Evolutionary conservation across 2,113 vertebrate genomes (phyloP).

Genomic region (Oriolus oriolus): DNA sequence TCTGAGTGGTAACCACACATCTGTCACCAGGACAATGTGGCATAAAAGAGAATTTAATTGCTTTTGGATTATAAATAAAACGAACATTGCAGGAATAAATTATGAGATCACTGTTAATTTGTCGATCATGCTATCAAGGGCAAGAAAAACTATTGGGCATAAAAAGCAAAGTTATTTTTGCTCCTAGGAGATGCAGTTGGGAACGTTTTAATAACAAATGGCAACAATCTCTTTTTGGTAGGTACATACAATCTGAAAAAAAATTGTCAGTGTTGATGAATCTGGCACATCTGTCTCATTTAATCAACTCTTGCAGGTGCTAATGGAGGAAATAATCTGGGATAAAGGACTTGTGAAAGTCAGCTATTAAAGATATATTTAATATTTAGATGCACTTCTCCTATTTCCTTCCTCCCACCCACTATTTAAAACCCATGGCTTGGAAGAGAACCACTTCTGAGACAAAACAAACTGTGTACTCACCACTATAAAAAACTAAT

Average conservation of each 20-base stretch:
- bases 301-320: slow-evolving; percentile 64
- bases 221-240: slow-evolving; percentile 53
- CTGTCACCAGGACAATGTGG: slow-evolving; percentile 72
- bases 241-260: slow-evolving; percentile 40
- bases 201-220: slow-evolving; percentile 63
- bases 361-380: slow-evolving; percentile 52
- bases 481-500: background rate
- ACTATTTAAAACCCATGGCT: background rate
- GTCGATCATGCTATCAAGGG: slow-evolving; percentile 60
- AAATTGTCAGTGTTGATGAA: slow-evolving; percentile 56
- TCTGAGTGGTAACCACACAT: slow-evolving; percentile 75
- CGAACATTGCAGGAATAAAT: slow-evolving; percentile 68
- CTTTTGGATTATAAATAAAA: slow-evolving; percentile 75
- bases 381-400: slow-evolving; percentile 21
- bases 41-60: slow-evolving; percentile 78
- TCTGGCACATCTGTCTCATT: slow-evolving; percentile 50
- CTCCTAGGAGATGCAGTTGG: slow-evolving; percentile 12
- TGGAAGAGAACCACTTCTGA: background rate
- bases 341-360: slow-evolving; percentile 72
- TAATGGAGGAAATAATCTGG: slow-evolving; percentile 58
- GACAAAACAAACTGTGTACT: background rate
- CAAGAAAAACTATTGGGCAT: slow-evolving; percentile 58
- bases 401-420: background rate
- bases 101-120: slow-evolving; percentile 68
- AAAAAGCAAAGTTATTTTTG: slow-evolving; percentile 54